Evolutionary conservation across 2,113 vertebrate genomes (phyloP).

Genomic region (Lanius collurio): DNA sequence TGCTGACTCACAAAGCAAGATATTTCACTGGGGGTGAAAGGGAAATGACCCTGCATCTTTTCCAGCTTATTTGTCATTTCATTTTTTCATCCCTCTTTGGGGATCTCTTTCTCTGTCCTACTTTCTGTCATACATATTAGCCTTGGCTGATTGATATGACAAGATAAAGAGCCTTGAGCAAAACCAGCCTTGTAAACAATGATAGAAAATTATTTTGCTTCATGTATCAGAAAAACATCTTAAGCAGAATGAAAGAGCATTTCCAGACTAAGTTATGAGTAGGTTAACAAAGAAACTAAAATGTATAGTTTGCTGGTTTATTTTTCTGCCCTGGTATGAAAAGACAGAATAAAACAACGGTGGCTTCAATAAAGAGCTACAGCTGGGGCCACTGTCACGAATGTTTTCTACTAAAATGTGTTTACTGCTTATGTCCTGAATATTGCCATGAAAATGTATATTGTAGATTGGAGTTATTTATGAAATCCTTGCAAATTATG

Average conservation of each 20-base stretch:
- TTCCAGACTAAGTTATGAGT: not conserved
- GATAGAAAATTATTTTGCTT: not conserved
- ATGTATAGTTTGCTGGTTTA: not conserved
- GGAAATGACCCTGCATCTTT: conserved; percentile 12
- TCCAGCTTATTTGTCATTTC: not conserved
- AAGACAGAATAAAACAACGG: not conserved
- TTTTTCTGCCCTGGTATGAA: not conserved
- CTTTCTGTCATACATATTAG: not conserved
- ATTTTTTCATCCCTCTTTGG: not conserved
- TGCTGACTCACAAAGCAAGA: conserved; percentile 3
- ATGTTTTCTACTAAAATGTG: not conserved
- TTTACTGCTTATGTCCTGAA: not conserved
- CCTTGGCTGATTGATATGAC: conserved; percentile 5
- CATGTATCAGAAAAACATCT: not conserved
- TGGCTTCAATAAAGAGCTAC: not conserved
- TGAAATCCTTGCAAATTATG: not conserved
- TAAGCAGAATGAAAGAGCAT: not conserved
- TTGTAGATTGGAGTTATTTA: not conserved
- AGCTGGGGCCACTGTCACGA: not conserved
- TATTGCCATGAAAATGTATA: not conserved
- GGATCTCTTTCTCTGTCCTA: conserved; percentile 37
- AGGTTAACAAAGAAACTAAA: not conserved
- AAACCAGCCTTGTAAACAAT: not conserved
- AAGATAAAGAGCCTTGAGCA: conserved; percentile 17
- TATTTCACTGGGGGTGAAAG: not conserved